Percentiles rank a stretch among this genome's conserved stretches.
Evolutionary conservation across 2,113 vertebrate species (phyloP).

Genomic region (Siphamia tubifer): DNA sequence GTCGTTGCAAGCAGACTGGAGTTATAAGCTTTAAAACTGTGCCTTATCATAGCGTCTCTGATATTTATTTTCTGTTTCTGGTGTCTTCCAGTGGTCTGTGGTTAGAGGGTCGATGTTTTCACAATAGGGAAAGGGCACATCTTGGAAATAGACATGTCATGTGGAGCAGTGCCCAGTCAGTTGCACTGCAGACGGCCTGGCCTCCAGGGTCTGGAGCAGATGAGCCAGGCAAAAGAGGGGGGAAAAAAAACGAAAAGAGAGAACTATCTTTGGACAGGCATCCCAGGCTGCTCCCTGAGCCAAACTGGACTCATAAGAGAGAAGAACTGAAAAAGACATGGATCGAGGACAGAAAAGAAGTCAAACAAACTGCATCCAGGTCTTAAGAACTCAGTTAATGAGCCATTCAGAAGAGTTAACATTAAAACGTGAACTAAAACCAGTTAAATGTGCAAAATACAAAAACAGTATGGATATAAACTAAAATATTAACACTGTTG

Average conservation of each 20-base stretch:
- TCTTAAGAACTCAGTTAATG: too few relatives aligned
- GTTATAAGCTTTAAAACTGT: conserved; percentile 19
- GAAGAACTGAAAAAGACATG: not conserved
- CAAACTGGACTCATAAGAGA: conserved; percentile 21
- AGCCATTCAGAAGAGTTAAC: too few relatives aligned
- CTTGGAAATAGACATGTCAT: conserved; percentile 64
- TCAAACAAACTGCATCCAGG: too few relatives aligned
- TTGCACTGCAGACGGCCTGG: conserved; percentile 30
- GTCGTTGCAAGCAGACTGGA: not conserved
- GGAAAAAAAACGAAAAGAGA: not conserved
- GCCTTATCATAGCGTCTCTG: conserved; percentile 28
- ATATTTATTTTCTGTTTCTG: too few relatives aligned
- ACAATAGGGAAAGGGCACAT: conserved; percentile 28
- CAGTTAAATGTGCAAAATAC: too few relatives aligned
- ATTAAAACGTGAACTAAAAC: too few relatives aligned
- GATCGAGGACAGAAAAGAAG: conserved; percentile 1
- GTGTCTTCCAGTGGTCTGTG: conserved; percentile 10
- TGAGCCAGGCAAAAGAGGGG: conserved; percentile 24
- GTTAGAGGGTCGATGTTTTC: conserved; percentile 41
- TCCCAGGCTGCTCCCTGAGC: conserved; percentile 6
- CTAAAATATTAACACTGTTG: too few relatives aligned
- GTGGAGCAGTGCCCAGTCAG: conserved; percentile 55
- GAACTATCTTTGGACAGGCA: conserved; percentile 34
- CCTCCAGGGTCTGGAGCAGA: conserved; percentile 15
- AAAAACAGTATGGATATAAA: too few relatives aligned